phyloP scores from a whole-genome alignment of 2,888 invertebrate genomes.

The Megamerina dolium region DNA sequence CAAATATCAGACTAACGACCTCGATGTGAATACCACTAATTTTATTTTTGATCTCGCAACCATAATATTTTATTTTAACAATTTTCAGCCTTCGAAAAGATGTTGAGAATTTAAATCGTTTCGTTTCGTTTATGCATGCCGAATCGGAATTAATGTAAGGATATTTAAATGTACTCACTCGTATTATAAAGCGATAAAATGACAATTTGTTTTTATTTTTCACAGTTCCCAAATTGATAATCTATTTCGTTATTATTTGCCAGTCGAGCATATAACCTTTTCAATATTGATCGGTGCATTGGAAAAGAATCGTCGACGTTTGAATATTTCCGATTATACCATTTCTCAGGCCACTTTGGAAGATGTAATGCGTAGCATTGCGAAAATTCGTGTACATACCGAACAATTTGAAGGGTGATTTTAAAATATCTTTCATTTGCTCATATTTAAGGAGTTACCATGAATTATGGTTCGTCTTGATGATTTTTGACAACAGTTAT shows the following conservation, averaged over 20 bases:
- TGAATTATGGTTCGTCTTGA: no score
- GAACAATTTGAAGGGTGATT: no score
- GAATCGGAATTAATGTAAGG: conserved; percentile 32
- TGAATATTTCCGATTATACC: conserved; percentile 66
- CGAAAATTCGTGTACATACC: background rate
- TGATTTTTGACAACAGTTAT: no score
- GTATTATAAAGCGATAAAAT: conserved; percentile 8
- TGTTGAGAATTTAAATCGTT: conserved; percentile 30
- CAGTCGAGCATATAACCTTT: conserved; percentile 54
- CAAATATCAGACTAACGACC: no score
- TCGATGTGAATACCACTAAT: no score
- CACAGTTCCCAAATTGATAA: conserved; percentile 59
- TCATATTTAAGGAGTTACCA: no score
- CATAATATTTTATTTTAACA: no score
- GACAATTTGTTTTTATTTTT: conserved; percentile 8
- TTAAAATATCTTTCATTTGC: no score
- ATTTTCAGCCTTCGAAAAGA: conserved; percentile 30
- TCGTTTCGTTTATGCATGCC: conserved; percentile 31
- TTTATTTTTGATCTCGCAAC: no score
- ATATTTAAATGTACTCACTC: conserved; percentile 13
- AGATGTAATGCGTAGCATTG: background rate
- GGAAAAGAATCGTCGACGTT: conserved; percentile 56
- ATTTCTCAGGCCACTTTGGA: conserved; percentile 57
- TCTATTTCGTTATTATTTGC: conserved; percentile 63
- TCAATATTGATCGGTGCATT: conserved; percentile 63